These are phyloP conservation scores for Tolmerus cingulatus DNA, from an alignment of 2,888 invertebrate species.

Conservation along the genomic window DNA sequence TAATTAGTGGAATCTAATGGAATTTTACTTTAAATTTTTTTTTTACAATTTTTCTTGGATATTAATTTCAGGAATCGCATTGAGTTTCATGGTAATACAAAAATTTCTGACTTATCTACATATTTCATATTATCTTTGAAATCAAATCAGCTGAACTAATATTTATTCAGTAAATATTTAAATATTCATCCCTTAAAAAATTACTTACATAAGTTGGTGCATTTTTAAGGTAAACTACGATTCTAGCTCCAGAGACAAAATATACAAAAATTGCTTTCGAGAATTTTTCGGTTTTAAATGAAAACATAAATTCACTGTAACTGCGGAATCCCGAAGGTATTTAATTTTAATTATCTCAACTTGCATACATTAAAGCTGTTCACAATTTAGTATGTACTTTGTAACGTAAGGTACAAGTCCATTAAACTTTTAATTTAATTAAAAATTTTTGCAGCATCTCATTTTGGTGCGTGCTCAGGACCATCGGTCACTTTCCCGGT, in stretches of 20 bases:
- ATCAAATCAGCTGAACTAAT: background rate
- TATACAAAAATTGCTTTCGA: background rate
- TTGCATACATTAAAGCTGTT: background rate
- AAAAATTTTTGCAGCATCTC: background rate
- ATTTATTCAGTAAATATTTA: background rate
- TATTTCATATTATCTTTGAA: background rate
- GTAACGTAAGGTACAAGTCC: background rate
- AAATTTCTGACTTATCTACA: too few species aligned
- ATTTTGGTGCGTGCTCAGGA: background rate
- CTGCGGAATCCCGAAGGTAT: background rate
- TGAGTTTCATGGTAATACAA: too few species aligned
- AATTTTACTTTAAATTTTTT: too few species aligned
- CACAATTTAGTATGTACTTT: background rate
- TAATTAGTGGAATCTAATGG: too few species aligned
- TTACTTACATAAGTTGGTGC: background rate
- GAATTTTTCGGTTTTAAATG: background rate
- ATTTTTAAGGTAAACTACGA: background rate
- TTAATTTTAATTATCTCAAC: background rate
- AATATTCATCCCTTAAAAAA: background rate
- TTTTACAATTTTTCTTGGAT: too few species aligned
- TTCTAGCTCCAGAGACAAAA: background rate
- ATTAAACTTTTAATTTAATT: background rate
- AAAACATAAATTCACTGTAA: background rate
- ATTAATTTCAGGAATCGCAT: too few species aligned
- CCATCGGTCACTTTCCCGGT: background rate